A percentile compares a stretch with the other conserved stretches of the same genome.
These are phyloP conservation scores for Carabus problematicus DNA, from an alignment of 2,888 invertebrate species.

Conservation along the genomic window DNA sequence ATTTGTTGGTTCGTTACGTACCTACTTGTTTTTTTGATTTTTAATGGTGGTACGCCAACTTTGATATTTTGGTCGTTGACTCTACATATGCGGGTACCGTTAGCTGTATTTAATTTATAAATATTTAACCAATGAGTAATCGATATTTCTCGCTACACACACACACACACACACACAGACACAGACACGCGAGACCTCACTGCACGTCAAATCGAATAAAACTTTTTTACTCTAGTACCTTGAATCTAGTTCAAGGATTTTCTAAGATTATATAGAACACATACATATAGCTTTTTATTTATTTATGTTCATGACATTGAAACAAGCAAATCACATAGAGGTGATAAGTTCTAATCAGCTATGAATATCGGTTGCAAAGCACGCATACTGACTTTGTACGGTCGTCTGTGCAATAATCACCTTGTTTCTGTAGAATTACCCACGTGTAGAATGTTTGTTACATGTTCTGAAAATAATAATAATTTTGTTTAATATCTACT, in stretches of 20 bases:
- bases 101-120: slow-evolving; percentile 15
- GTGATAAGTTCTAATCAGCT: no score
- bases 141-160: neutral
- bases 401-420: no score
- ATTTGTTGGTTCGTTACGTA: neutral
- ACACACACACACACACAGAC: no score
- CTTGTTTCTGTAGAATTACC: no score
- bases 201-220: slow-evolving; percentile 1
- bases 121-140: slow-evolving; percentile 8
- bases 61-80: slow-evolving; percentile 17
- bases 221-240: slow-evolving; percentile 5
- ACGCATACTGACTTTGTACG: no score
- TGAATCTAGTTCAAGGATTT: slow-evolving; percentile 1
- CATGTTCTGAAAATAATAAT: no score
- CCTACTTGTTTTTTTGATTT: neutral
- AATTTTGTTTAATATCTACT: no score
- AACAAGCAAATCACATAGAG: no score
- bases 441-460: no score
- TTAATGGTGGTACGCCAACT: slow-evolving; percentile 2
- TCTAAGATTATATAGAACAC: neutral
- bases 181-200: no score
- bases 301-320: neutral
- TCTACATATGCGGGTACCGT: slow-evolving; percentile 17
- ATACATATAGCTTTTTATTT: no score
- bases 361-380: no score